A percentile compares a stretch with the other conserved stretches of the same genome.
Evolutionary conservation across 2,797 vertebrate species (phyloP).

Genomic region (Menidia menidia): DNA sequence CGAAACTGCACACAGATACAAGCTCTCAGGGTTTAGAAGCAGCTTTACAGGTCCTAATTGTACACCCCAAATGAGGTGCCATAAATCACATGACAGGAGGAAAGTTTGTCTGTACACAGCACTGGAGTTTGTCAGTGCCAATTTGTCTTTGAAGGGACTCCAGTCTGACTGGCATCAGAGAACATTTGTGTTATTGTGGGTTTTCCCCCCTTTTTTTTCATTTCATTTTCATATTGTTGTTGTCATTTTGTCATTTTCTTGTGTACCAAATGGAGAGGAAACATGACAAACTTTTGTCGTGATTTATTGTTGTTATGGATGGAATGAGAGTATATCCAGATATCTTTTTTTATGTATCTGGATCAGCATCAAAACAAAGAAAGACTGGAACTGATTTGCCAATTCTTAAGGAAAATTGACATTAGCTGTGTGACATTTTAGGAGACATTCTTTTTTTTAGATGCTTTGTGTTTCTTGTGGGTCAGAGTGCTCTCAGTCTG

Average conservation of each 20-base stretch:
- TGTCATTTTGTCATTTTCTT: conserved; percentile 31
- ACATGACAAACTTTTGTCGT: conserved; percentile 7
- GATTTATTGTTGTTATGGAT: conserved; percentile 1
- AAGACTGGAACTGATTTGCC: neutral
- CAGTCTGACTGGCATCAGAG: conserved; percentile 56
- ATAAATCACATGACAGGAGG: conserved; percentile 67
- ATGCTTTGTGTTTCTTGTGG: neutral
- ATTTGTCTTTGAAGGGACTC: conserved; percentile 34
- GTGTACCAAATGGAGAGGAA: conserved; percentile 15
- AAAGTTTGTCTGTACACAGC: conserved; percentile 26
- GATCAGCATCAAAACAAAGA: neutral
- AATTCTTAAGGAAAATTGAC: neutral
- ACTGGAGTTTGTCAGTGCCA: conserved; percentile 31
- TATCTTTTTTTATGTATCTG: neutral
- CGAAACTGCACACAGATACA: conserved; percentile 45
- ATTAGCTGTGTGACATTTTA: neutral
- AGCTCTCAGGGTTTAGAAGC: conserved; percentile 49
- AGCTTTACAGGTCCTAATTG: conserved; percentile 67
- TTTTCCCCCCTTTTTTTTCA: conserved; percentile 48
- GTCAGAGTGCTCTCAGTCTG: neutral
- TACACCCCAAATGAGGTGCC: conserved; percentile 53
- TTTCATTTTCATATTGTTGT: conserved; percentile 50
- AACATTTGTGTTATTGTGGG: conserved; percentile 28
- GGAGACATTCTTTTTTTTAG: neutral
- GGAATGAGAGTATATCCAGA: neutral